A percentile compares a stretch with the other conserved stretches of the same genome.
Evolutionary conservation across 1,140 invertebrate genomes (phyloP).

Genomic region (Meloidogyne floridensis): DNA sequence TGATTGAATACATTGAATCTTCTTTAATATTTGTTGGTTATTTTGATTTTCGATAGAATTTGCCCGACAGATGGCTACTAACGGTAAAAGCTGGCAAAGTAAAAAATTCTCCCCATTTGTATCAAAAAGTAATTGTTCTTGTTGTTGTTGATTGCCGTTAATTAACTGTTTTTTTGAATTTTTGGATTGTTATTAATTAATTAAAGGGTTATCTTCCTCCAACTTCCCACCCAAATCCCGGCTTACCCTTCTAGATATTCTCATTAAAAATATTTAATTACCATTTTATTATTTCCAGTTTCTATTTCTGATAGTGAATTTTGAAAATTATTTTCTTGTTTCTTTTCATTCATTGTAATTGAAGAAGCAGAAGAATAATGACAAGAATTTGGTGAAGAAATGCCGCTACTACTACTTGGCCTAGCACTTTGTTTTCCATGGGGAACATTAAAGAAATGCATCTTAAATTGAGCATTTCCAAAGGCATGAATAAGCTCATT

Average conservation of each 20-base stretch:
- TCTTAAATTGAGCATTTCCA: slow-evolving; percentile 29
- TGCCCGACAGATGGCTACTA: slow-evolving; percentile 19
- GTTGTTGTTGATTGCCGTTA: neutral
- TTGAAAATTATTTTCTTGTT: slow-evolving; percentile 1
- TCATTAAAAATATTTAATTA: neutral
- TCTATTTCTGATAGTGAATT: neutral
- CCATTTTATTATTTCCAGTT: neutral
- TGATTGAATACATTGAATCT: neutral
- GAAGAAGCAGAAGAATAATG: neutral
- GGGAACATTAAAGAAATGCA: slow-evolving; percentile 19
- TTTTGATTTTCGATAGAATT: neutral
- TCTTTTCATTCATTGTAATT: neutral
- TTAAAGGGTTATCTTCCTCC: too few relatives aligned
- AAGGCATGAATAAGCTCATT: slow-evolving; percentile 39
- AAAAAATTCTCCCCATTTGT: neutral
- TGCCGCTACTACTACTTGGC: slow-evolving; percentile 17
- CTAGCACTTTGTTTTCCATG: neutral
- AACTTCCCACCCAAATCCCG: too few relatives aligned
- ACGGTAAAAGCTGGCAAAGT: slow-evolving; percentile 20
- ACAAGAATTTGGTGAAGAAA: slow-evolving; percentile 6
- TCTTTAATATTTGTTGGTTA: neutral
- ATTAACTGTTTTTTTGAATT: neutral
- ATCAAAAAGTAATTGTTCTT: neutral
- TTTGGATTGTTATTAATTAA: neutral
- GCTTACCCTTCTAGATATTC: too few relatives aligned